Evolutionary conservation across 2,797 vertebrate genomes (phyloP), one percentile per base, ranked within the genome.

Genomic region (Astyanax mexicanus): DNA sequence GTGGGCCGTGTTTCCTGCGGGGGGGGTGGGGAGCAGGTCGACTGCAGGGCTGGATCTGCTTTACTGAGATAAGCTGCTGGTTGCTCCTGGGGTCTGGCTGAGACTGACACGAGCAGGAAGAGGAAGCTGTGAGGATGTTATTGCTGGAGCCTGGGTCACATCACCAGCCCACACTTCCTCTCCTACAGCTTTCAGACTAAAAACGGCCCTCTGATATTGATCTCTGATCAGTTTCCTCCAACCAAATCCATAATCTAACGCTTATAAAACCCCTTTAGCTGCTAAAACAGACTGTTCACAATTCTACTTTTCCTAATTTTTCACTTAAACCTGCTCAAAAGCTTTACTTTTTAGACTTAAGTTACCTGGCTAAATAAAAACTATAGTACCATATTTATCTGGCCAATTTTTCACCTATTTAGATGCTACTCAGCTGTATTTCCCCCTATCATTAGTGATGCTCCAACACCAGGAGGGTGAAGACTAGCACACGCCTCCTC

Each of bases 41-140:
- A 32, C 29, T 32, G 29, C 44, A 55, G 21, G 79, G 38, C 70
- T 51, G 67, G 69, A 62, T 79, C 86, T 93, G 90, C 82, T 75
- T 61, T 55, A 27, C 49, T 69, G 77, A 91, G 91, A 93, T 92
- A 93, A 91, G 78, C 65, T 68, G 73, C 51, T 45, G 72, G 76
- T 83, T 80, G 79, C 85, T 82, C 82, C 47, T 12, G 73, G 80
- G 78, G 87, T 62, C 71, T 4, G 13, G 17, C 4, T 69, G 78
- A 85, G 80, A 80, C 72, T 81, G 80, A 80, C 74, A 74, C 71
- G 72, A 84, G 62, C 86, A 89, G 88, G 86, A 89, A 90, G 81
- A 88, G 89, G 90, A 93, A 91, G 79, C 45, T 8, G 7, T 58
- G 74, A 77, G 81, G 81, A 77, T 47, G 35, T 44, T 27, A 67